phyloP scores from a whole-genome alignment of 2,888 invertebrate species.

The Pachymerium ferrugineum region DNA sequence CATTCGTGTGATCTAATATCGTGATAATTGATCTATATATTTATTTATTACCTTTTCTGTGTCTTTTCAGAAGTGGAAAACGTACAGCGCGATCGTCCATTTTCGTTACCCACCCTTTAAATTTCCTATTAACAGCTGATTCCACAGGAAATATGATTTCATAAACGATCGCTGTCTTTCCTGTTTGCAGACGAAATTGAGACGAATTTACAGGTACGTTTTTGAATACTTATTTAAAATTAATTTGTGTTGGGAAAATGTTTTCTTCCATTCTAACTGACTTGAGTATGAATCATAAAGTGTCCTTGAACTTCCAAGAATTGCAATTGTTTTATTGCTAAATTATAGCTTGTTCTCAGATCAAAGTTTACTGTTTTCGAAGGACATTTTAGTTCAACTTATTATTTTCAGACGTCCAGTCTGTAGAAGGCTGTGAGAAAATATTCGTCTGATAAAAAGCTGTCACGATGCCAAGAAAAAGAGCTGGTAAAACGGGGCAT shows the following conservation, averaged over 20 bases:
- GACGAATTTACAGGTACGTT: no score
- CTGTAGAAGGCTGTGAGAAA: no score
- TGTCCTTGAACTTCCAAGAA: background rate
- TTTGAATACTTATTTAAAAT: background rate
- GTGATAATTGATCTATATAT: no score
- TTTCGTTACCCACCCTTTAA: background rate
- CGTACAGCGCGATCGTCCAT: background rate
- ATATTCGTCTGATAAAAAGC: no score
- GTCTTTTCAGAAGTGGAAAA: background rate
- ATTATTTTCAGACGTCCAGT: no score
- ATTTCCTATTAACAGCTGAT: background rate
- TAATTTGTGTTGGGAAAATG: background rate
- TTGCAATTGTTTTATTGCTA: slow-evolving; percentile 1
- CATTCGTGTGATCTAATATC: no score
- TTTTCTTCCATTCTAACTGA: background rate
- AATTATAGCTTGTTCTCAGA: background rate
- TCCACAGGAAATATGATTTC: background rate
- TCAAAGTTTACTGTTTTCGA: no score
- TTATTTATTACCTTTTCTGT: background rate
- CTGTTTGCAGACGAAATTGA: slow-evolving; percentile 17
- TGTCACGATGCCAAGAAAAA: no score
- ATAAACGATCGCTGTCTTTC: background rate
- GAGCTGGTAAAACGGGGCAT: no score
- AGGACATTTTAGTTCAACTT: no score
- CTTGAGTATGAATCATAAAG: background rate